Evolutionary conservation across 1,140 invertebrate species (phyloP), one percentile per base, ranked within the genome.

Genomic region (Drosophila tristis): DNA sequence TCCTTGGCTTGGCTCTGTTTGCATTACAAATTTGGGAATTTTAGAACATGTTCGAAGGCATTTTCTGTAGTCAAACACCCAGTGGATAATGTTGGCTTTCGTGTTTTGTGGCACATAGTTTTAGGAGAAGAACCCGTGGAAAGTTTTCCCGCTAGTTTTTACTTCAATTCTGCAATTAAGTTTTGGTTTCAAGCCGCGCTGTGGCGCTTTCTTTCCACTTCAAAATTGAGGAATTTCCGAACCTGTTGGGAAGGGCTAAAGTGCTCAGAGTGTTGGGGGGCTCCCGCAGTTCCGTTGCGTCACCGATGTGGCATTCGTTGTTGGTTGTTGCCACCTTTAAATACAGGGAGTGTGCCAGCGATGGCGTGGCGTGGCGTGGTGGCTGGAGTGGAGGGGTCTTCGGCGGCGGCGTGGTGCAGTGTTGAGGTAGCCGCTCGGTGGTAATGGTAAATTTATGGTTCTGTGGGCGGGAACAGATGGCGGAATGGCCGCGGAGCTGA

Each of bases 401-500:
- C 29, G 50, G 15, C 2, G 9, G 35, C 5, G 20, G 64, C 47
- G 35, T 35, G 48, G 39, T 80, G 77, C 77, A 66, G 53, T 80
- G 78, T 72, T 80, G 74, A 77, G 78, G 78, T 81, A 81, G 61
- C 60, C 66, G 78, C 78, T 39, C 35, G 4, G 61, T 50, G 74
- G 77, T 74, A 87, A 87, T 81, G 78, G 70, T 81, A 63, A 74
- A 81, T 87, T 81, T 81, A 87, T 87, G 82, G 68, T 66, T 78
- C 63, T 68, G 58, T 58, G 64, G 56, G 53, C 55, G 54, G 73
- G 48, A 53, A 43, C 42, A 54, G 57, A 42, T 70, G 56, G 56
- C 16, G 25, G 26, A 23, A 39, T 25, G 25, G 6, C 43, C 7
- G n/a, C 35, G 35, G 35, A 39, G 4, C 35, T 26, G 35, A 39